phyloP scores from a whole-genome alignment of 2,888 invertebrate genomes.

The Tenthredo notha region DNA sequence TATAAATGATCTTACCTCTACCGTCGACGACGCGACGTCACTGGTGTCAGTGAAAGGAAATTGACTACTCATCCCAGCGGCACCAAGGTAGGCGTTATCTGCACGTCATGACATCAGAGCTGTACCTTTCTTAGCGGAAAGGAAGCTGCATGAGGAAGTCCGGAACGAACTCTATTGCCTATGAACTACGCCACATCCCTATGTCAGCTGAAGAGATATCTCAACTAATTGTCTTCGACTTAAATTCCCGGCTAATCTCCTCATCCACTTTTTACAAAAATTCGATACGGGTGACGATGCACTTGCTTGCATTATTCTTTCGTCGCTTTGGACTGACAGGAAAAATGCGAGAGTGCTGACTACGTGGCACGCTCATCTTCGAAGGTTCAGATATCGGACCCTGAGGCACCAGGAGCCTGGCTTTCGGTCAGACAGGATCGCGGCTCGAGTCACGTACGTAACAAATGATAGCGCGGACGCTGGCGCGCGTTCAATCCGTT shows the following conservation, averaged over 20 bases:
- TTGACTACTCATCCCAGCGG: conserved; percentile 72
- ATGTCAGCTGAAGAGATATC: neutral
- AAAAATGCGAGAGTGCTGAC: neutral
- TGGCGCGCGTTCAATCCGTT: conserved; percentile 71
- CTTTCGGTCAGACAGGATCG: conserved; percentile 45
- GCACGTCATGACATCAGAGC: neutral
- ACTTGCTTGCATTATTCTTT: neutral
- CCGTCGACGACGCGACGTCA: conserved; percentile 72
- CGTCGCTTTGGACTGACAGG: neutral
- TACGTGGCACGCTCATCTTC: conserved; percentile 41
- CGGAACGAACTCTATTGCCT: neutral
- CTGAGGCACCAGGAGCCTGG: conserved; percentile 8
- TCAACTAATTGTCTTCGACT: neutral
- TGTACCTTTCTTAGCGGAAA: neutral
- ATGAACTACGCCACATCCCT: neutral
- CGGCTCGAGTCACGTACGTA: conserved; percentile 74
- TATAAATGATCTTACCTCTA: conserved; percentile 74
- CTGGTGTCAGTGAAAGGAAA: conserved; percentile 73
- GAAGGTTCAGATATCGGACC: conserved; percentile 41
- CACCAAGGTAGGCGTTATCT: conserved; percentile 48
- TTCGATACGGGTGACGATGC: neutral
- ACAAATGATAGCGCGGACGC: conserved; percentile 74
- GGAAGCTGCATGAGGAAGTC: conserved; percentile 8
- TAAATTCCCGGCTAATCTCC: neutral
- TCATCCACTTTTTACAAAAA: neutral